Conservation (phyloP, 1,140 invertebrate genomes). For the Nilaparvata lugens region DNA sequence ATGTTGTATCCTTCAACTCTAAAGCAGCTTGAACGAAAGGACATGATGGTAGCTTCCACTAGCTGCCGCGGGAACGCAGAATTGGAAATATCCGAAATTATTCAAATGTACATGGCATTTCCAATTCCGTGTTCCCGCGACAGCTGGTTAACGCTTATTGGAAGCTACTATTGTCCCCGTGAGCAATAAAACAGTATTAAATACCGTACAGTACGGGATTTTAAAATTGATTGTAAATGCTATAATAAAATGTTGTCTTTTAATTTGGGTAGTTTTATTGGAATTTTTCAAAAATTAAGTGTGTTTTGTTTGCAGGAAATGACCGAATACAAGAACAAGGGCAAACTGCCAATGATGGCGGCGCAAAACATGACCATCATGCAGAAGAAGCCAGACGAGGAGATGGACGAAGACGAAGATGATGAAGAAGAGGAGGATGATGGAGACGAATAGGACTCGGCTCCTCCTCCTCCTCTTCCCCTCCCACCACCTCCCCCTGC, state of each 20-base stretch:
- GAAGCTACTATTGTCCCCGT: too few species aligned
- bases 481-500: too few species aligned
- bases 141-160: too few species aligned
- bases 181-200: too few species aligned
- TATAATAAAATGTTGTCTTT: not conserved
- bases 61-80: too few species aligned
- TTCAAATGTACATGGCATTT: too few species aligned
- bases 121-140: too few species aligned
- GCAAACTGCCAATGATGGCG: slow-evolving; percentile 7
- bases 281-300: slow-evolving; percentile 21
- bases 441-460: slow-evolving; percentile 3
- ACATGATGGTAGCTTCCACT: too few species aligned
- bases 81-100: too few species aligned
- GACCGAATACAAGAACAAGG: slow-evolving; percentile 70
- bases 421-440: slow-evolving; percentile 39
- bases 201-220: not conserved
- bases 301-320: slow-evolving; percentile 48
- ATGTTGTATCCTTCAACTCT: too few species aligned
- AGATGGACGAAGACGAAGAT: slow-evolving; percentile 48
- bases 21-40: too few species aligned
- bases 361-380: slow-evolving; percentile 42
- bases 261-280: slow-evolving; percentile 2
- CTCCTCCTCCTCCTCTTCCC: too few species aligned
- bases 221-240: not conserved
- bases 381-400: slow-evolving; percentile 44